Base-by-base conservation (phyloP, 2,113 vertebrate genomes). In the Lathamus discolor region DNA sequence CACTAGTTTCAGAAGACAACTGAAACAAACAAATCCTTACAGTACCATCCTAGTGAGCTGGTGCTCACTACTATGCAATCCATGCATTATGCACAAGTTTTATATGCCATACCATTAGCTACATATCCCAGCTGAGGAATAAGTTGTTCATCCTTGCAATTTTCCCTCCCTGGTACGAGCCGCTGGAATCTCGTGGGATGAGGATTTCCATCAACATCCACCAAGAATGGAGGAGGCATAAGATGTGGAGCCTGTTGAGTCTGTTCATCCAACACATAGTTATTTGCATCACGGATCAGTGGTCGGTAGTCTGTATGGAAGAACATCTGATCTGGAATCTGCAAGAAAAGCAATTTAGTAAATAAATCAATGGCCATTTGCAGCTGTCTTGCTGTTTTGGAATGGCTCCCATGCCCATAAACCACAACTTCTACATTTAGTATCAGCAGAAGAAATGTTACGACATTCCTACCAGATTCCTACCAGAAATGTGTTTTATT, bases 301-400 rank as follows among this genome's bases (percentile, higher is more conserved):
- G 99, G 99, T n/a, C 99, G 98, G 97, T 99, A 99, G 97, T 99
- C 99, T 55, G 99, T 99, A 94, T 99, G 99, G 98, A 99, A 99
- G 98, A 99, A 99, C 99, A 99, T 99, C 98, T 99, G 99, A 97
- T 99, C 99, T 78, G 99, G 99, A 98, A 99, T 99, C 99, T 99
- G 97, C 49, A 87, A 75, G 59, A 85, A 70, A 90, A 63, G 84
- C 76, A 78, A 93, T 76, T 62, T 2, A 76, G 31, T 17, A 44
- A 93, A 89, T 62, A 66, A 86, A 90, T 84, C 81, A 82, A 9
- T 35, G 80, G 77, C 70, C 57, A 73, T 59, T 87, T 92, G 79
- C 93, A 94, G 94, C 83, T 94, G 85, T 43, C 85, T 83, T 59
- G 70, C 24, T 87, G 76, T 51, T 81, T n/a, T 94, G 83, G 69